Evolutionary conservation across 2,113 vertebrate species (phyloP).

Genomic region (Raphicerus campestris): DNA sequence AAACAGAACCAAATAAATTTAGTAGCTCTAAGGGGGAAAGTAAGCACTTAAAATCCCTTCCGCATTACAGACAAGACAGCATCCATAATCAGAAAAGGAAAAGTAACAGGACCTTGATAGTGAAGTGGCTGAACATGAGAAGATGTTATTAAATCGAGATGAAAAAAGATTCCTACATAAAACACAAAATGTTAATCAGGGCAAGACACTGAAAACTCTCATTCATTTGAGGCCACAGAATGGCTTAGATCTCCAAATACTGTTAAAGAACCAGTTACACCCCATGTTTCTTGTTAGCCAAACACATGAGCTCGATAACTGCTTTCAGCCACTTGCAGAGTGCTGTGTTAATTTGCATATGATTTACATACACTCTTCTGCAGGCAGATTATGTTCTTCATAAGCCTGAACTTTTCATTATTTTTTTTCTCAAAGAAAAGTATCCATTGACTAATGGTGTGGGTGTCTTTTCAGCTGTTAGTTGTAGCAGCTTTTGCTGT

Average conservation of each 20-base stretch:
- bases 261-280: conserved; percentile 25
- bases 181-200: conserved; percentile 7
- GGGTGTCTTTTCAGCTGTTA: background rate
- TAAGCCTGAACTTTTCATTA: background rate
- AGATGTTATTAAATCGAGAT: conserved; percentile 1
- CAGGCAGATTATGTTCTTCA: conserved; percentile 25
- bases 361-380: conserved; percentile 51
- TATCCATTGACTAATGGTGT: background rate
- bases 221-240: background rate
- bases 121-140: background rate
- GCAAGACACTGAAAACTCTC: background rate
- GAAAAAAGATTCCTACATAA: conserved; percentile 1
- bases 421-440: background rate
- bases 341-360: conserved; percentile 38
- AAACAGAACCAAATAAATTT: background rate
- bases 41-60: background rate
- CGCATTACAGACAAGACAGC: background rate
- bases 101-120: background rate
- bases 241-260: conserved; percentile 28
- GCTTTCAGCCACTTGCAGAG: conserved; percentile 32
- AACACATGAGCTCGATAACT: background rate
- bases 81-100: background rate
- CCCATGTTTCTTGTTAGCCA: background rate
- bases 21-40: background rate
- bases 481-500: background rate